A percentile compares a stretch with the other conserved stretches of the same genome.
Conservation (phyloP, 2,888 invertebrate genomes). For the Volucella bombylans region DNA sequence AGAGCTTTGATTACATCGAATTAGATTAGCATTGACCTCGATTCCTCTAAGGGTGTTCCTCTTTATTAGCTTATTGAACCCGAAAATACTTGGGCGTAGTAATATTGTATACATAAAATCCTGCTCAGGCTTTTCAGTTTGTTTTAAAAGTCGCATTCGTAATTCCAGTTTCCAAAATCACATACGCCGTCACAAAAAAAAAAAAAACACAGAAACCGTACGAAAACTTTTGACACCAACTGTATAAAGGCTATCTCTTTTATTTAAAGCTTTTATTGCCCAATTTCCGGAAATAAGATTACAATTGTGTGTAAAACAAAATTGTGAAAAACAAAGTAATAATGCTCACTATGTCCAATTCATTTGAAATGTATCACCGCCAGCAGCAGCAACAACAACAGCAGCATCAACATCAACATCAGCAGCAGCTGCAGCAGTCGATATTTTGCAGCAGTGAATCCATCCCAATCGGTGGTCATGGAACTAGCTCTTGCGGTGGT, state of each 20-base stretch:
- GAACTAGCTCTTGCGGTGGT: conserved; percentile 25
- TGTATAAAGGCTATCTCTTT: neutral
- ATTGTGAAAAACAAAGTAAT: conserved; percentile 56
- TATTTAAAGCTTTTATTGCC: conserved; percentile 13
- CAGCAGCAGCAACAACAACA: conserved; percentile 58
- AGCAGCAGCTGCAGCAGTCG: conserved; percentile 30
- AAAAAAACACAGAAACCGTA: neutral
- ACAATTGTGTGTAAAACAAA: conserved; percentile 25
- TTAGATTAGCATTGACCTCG: too few species aligned
- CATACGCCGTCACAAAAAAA: neutral
- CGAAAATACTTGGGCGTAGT: too few species aligned
- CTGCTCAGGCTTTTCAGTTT: too few species aligned
- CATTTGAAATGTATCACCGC: conserved; percentile 69
- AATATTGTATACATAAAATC: too few species aligned
- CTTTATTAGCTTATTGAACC: too few species aligned
- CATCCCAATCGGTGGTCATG: conserved; percentile 48
- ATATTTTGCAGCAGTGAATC: conserved; percentile 47
- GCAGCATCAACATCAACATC: conserved; percentile 37
- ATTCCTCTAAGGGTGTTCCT: too few species aligned
- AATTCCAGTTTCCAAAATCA: too few species aligned
- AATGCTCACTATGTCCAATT: conserved; percentile 73
- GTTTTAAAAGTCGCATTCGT: too few species aligned
- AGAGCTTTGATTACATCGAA: too few species aligned
- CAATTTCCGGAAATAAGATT: conserved; percentile 4
- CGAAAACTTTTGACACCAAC: conserved; percentile 1